Conservation (phyloP, 2,888 invertebrate species). For the Dromius quadrimaculatus region DNA sequence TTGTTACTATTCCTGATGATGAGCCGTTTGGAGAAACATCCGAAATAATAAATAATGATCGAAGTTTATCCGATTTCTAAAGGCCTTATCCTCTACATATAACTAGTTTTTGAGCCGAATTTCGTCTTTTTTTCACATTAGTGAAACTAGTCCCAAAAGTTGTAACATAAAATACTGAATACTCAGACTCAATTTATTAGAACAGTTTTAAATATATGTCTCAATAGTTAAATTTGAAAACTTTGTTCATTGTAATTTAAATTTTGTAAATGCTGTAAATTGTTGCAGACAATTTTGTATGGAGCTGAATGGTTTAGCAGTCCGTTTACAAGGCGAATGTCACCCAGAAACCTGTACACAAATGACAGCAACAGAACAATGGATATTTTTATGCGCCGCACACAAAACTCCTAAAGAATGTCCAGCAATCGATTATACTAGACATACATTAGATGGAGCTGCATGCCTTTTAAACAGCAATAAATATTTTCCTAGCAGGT, state of each 20-base stretch:
- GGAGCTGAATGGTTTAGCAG: conserved; percentile 99
- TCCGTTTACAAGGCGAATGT: conserved; percentile 95
- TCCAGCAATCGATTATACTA: conserved; percentile 98
- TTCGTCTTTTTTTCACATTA: too few relatives aligned
- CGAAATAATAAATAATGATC: too few relatives aligned
- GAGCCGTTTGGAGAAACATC: too few relatives aligned
- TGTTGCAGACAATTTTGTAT: conserved; percentile 99
- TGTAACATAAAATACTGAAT: too few relatives aligned
- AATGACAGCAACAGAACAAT: conserved; percentile 99
- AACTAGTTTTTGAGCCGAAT: too few relatives aligned
- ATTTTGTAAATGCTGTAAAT: too few relatives aligned
- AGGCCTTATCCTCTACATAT: too few relatives aligned
- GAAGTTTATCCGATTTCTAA: too few relatives aligned
- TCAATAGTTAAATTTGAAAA: neutral
- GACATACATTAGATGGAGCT: conserved; percentile 98
- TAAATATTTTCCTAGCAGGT: conserved; percentile 99
- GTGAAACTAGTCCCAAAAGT: too few relatives aligned
- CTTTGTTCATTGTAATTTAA: neutral
- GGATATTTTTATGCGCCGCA: conserved; percentile 99
- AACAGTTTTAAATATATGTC: too few relatives aligned
- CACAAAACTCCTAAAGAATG: conserved; percentile 99
- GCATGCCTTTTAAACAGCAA: conserved; percentile 98
- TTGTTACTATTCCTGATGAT: too few relatives aligned
- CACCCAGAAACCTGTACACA: conserved; percentile 97
- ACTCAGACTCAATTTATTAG: too few relatives aligned